These are phyloP conservation scores for Drosophila heteroneura DNA, from an alignment of 2,888 invertebrate species.

Conservation along the genomic window DNA sequence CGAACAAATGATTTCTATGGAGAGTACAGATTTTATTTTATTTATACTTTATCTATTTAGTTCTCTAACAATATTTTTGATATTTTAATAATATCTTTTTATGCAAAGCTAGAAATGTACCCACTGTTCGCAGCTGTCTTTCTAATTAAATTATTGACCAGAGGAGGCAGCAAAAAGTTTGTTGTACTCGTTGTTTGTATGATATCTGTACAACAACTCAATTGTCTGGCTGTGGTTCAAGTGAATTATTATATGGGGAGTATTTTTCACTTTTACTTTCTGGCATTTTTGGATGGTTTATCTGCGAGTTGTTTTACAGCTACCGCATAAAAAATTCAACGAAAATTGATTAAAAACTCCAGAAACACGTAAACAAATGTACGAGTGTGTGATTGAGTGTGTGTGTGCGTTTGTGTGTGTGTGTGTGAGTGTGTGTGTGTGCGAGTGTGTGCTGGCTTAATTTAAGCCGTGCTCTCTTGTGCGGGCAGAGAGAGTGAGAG, in stretches of 20 bases:
- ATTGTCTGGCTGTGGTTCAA: constrained; percentile 39
- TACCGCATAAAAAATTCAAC: constrained; percentile 75
- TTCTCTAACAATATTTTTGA: background rate
- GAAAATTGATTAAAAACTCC: constrained; percentile 77
- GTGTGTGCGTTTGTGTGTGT: constrained; percentile 18
- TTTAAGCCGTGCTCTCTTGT: constrained; percentile 54
- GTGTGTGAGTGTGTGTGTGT: constrained; percentile 20
- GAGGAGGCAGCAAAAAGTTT: background rate
- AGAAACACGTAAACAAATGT: constrained; percentile 57
- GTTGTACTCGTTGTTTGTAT: background rate
- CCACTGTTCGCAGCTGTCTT: background rate
- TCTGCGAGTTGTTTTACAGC: constrained; percentile 67
- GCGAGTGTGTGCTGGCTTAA: constrained; percentile 48
- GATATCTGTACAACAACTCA: constrained; percentile 37
- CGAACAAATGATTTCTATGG: background rate
- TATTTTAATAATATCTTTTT: background rate
- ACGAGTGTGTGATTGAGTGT: constrained; percentile 34
- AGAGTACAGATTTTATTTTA: background rate
- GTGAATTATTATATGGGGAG: constrained; percentile 38
- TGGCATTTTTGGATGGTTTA: constrained; percentile 54
- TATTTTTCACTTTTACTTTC: constrained; percentile 54
- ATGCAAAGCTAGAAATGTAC: background rate
- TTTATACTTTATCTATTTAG: background rate
- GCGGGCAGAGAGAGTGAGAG: constrained; percentile 31
- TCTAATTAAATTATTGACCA: constrained; percentile 26